A percentile compares a stretch with the other conserved stretches of the same genome.
phyloP scores from a whole-genome alignment of 2,113 vertebrate genomes.

The Malurus elegans region DNA sequence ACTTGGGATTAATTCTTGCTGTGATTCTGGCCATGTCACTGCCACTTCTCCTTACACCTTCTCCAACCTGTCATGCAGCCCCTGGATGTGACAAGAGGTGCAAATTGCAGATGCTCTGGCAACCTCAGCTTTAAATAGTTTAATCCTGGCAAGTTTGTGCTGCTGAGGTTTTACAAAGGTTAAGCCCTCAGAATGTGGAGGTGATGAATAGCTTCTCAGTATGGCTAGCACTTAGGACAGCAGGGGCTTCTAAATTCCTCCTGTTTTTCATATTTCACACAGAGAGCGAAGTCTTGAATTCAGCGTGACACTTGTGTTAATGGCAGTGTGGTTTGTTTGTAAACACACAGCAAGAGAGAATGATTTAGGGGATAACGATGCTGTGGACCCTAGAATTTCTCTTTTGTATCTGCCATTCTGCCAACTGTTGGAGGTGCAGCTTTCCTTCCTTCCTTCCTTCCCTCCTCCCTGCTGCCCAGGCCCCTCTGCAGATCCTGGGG shows the following conservation, averaged over 20 bases:
- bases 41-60: not conserved
- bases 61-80: not conserved
- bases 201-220: not conserved
- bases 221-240: not conserved
- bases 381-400: not conserved
- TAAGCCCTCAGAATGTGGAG: not conserved
- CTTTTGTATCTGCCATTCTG: not conserved
- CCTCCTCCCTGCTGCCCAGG: not conserved
- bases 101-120: not conserved
- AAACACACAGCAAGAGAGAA: not conserved
- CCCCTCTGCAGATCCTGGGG: not conserved
- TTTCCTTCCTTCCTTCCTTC: not conserved
- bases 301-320: not conserved
- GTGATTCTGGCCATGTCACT: not conserved
- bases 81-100: not conserved
- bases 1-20: not conserved
- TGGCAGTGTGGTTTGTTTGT: not conserved
- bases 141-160: not conserved
- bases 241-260: conserved; percentile 46
- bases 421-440: not conserved
- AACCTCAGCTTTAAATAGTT: not conserved
- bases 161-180: not conserved
- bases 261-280: not conserved
- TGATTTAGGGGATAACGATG: not conserved
- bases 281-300: not conserved